Evolutionary conservation across 2,797 vertebrate species (phyloP).

Genomic region (Helicolenus hilgendorfi): DNA sequence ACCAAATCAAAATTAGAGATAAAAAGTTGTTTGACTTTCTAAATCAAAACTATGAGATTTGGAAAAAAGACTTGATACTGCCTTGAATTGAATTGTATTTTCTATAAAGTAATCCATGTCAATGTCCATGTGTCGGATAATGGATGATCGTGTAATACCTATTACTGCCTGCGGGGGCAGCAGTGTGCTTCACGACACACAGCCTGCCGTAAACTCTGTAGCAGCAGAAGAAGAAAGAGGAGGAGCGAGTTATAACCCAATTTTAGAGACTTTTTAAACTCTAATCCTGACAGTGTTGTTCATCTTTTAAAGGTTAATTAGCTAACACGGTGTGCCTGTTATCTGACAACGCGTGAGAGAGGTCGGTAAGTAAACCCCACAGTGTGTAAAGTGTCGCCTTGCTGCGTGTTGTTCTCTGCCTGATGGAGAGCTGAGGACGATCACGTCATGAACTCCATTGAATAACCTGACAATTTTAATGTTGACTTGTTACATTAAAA

Average conservation of each 20-base stretch:
- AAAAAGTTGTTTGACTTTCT: neutral
- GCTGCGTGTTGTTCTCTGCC: neutral
- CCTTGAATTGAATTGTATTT: neutral
- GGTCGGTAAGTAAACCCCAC: slow-evolving; percentile 33
- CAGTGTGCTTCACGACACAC: accelerated
- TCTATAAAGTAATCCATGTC: neutral
- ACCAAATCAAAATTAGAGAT: neutral
- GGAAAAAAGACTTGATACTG: neutral
- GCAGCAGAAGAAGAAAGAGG: slow-evolving; percentile 16
- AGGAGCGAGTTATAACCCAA: neutral
- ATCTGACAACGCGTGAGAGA: neutral
- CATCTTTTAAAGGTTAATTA: neutral
- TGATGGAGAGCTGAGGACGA: neutral
- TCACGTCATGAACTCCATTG: neutral
- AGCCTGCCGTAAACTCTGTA: neutral
- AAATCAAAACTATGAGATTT: neutral
- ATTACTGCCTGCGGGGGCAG: neutral
- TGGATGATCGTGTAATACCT: neutral
- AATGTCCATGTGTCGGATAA: neutral
- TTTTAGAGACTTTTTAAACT: too few species aligned
- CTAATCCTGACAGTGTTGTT: too few species aligned
- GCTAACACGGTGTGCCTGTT: neutral
- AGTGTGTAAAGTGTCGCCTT: neutral
- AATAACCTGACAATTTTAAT: neutral
- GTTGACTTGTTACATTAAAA: neutral